A percentile compares a stretch with the other conserved stretches of the same genome.
Conservation (phyloP, 2,113 vertebrate species). For the Lophura nycthemera region DNA sequence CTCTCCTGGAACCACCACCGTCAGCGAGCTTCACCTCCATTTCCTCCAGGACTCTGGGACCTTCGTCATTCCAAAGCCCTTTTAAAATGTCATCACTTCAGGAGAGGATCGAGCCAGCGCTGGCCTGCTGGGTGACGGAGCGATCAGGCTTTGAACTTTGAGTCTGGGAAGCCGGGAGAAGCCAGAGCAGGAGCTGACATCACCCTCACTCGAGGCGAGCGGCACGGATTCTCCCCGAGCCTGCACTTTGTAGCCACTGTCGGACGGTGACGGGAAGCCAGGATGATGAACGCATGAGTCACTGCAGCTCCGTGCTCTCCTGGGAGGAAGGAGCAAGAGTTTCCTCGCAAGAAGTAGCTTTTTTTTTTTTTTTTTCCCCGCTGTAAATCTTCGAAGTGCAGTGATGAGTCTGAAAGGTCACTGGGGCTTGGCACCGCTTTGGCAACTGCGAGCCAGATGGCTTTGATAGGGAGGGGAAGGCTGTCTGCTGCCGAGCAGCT, state of each 20-base stretch:
- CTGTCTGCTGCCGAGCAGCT: not conserved
- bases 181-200: conserved; percentile 55
- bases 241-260: not conserved
- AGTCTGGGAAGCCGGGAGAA: not conserved
- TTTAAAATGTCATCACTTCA: not conserved
- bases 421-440: conserved; percentile 48
- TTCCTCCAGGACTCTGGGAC: not conserved
- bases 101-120: not conserved
- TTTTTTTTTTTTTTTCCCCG: not conserved
- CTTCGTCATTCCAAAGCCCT: not conserved
- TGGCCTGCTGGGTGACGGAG: conserved; percentile 7
- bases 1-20: not conserved
- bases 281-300: conserved; percentile 41
- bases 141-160: not conserved
- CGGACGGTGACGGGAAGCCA: conserved; percentile 18
- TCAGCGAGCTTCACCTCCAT: not conserved
- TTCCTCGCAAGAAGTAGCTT: conserved; percentile 33
- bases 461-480: conserved; percentile 10
- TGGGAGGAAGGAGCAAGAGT: conserved; percentile 54
- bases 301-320: not conserved
- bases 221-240: conserved; percentile 23
- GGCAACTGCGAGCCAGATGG: not conserved
- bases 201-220: conserved; percentile 13
- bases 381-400: conserved; percentile 14
- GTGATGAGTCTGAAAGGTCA: conserved; percentile 58